Evolutionary conservation across 2,113 vertebrate species (phyloP).

Genomic region (Equus przewalskii): DNA sequence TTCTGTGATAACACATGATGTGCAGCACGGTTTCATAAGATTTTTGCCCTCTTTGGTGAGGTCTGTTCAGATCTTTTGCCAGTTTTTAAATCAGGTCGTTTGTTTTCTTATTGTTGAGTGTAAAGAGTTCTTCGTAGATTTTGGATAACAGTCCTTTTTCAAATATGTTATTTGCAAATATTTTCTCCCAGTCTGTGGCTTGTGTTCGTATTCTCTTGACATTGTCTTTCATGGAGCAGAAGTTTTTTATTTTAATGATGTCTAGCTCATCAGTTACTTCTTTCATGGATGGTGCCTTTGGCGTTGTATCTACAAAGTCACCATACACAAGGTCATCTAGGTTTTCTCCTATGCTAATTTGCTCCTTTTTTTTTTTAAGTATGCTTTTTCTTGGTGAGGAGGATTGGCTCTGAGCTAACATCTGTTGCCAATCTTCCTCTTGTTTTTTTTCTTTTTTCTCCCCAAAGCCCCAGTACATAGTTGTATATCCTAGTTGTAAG

Average conservation of each 20-base stretch:
- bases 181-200: background rate
- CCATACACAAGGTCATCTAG: background rate
- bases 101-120: background rate
- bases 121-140: background rate
- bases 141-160: background rate
- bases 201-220: background rate
- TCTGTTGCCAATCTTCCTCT: too few species aligned
- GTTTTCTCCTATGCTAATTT: background rate
- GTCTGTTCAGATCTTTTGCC: background rate
- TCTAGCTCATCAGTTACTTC: background rate
- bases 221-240: background rate
- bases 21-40: background rate
- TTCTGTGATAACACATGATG: background rate
- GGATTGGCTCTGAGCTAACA: too few species aligned
- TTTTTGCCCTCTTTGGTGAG: background rate
- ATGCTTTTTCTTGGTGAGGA: too few species aligned
- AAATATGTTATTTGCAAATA: background rate
- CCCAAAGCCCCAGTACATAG: too few species aligned
- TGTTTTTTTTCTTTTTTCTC: too few species aligned
- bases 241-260: background rate
- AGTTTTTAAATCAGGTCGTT: background rate
- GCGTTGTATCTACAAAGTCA: background rate
- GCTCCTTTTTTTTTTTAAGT: background rate
- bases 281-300: background rate
- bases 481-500: too few species aligned